Conservation (phyloP, 92 coral and sea anemone species). For the Nematostella vectensis region DNA sequence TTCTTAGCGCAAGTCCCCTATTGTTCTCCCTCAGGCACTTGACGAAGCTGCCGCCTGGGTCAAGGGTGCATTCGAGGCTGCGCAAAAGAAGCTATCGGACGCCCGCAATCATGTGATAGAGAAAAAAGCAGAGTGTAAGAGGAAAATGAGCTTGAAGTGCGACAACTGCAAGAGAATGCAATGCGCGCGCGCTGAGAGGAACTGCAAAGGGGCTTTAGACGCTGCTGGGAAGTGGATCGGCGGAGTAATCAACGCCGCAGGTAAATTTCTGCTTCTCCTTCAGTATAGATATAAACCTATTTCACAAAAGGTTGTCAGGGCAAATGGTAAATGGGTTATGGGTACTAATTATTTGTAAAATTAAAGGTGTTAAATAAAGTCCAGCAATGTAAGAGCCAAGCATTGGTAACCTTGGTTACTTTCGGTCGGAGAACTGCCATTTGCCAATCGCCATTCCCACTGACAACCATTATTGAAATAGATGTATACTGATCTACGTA, state of each 20-base stretch:
- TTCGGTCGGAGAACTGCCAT: too few species aligned
- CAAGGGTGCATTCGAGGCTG: constrained; percentile 79
- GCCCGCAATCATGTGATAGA: constrained; percentile 65
- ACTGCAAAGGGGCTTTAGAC: constrained; percentile 87
- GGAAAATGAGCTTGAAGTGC: constrained; percentile 86
- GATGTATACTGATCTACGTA: too few species aligned
- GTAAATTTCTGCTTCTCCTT: constrained; percentile 28
- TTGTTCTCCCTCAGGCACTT: constrained; percentile 72
- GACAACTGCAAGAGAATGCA: constrained; percentile 70
- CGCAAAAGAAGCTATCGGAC: constrained; percentile 57
- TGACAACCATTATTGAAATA: too few species aligned
- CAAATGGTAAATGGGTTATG: too few species aligned
- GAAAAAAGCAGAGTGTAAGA: constrained; percentile 75
- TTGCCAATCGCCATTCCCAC: too few species aligned
- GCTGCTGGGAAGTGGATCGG: constrained; percentile 90
- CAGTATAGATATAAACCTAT: too few species aligned
- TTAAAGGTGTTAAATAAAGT: too few species aligned
- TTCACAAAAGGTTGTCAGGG: too few species aligned
- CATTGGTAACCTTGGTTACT: neutral
- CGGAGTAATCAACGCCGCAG: constrained; percentile 71
- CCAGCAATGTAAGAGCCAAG: too few species aligned
- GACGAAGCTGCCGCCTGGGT: constrained; percentile 85
- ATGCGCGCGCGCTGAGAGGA: constrained; percentile 70
- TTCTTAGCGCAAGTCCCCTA: too few species aligned
- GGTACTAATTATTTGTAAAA: too few species aligned